These are phyloP conservation scores for Synergus umbraculus DNA, from an alignment of 2,888 invertebrate species.

Conservation along the genomic window DNA sequence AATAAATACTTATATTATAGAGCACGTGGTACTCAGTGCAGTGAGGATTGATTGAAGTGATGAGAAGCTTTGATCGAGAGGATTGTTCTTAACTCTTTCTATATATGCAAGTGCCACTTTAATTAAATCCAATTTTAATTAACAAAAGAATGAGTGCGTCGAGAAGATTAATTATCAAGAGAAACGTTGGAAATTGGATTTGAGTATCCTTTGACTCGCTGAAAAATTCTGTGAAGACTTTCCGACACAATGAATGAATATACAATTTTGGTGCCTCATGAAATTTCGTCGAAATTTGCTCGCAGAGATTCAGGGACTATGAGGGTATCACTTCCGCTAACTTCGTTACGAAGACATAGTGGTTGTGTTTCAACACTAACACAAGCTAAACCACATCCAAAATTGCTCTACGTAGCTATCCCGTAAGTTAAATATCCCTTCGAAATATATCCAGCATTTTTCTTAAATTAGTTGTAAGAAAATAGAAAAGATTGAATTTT, in stretches of 20 bases:
- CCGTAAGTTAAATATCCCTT: constrained; percentile 69
- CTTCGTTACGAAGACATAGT: constrained; percentile 72
- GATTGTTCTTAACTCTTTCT: too few species aligned
- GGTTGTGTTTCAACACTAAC: constrained; percentile 72
- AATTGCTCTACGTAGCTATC: constrained; percentile 68
- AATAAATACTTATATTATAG: neutral
- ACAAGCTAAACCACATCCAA: constrained; percentile 67
- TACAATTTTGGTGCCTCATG: constrained; percentile 65
- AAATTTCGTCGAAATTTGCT: constrained; percentile 66
- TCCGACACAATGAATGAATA: constrained; percentile 66
- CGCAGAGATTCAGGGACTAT: constrained; percentile 72
- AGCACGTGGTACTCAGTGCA: neutral
- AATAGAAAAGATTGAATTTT: neutral
- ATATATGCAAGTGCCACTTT: neutral
- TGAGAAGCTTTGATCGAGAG: neutral
- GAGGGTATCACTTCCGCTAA: constrained; percentile 69
- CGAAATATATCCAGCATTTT: constrained; percentile 11
- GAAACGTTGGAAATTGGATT: neutral
- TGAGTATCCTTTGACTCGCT: neutral
- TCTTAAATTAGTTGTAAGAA: neutral
- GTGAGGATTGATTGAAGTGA: too few species aligned
- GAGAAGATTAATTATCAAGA: neutral
- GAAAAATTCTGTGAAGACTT: neutral
- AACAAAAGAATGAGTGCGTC: neutral
- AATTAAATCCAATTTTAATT: neutral